These are phyloP conservation scores for Cenopis cana DNA, from an alignment of 2,888 invertebrate genomes.

Conservation along the genomic window DNA sequence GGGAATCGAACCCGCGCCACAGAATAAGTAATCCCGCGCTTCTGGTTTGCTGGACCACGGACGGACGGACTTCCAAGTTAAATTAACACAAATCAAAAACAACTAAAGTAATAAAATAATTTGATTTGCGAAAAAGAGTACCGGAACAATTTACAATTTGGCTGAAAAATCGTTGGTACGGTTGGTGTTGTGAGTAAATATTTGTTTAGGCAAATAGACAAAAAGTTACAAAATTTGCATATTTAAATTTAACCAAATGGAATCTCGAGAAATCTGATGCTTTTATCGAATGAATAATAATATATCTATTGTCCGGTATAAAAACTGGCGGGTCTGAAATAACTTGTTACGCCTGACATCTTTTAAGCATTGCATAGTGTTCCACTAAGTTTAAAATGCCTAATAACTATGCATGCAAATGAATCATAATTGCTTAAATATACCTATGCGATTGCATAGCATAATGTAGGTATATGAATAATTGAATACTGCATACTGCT, in stretches of 20 bases:
- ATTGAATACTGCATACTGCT: neutral
- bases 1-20: too few relatives aligned
- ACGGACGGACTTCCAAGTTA: too few relatives aligned
- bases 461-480: conserved; percentile 10
- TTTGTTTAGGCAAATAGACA: neutral
- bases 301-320: conserved; percentile 1
- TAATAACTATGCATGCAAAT: conserved; percentile 31
- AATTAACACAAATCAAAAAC: too few relatives aligned
- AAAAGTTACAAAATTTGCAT: conserved; percentile 8
- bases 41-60: too few relatives aligned
- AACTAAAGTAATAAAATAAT: too few relatives aligned
- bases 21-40: too few relatives aligned
- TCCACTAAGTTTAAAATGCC: neutral
- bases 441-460: conserved; percentile 9
- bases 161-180: neutral
- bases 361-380: neutral
- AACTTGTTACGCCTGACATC: conserved; percentile 12
- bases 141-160: neutral
- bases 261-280: neutral
- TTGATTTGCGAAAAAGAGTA: too few relatives aligned
- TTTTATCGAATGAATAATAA: neutral
- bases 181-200: neutral
- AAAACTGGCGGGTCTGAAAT: conserved; percentile 9
- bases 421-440: conserved; percentile 21
- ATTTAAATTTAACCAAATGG: neutral